Percentiles rank a stretch among this genome's conserved stretches.
Conservation (phyloP, 2,888 invertebrate genomes). For the Drosophila birchii region DNA sequence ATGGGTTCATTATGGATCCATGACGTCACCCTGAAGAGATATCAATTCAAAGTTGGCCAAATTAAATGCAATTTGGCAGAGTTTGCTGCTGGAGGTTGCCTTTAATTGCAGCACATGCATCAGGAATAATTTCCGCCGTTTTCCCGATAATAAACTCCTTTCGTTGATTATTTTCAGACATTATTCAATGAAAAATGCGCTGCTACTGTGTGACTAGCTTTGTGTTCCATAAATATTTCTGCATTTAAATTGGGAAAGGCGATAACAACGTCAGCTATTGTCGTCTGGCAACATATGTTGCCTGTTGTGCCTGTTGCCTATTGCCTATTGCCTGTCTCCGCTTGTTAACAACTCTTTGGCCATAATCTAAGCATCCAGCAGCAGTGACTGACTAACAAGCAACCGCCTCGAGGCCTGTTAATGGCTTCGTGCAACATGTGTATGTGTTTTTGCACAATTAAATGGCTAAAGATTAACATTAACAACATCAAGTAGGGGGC, state of each 20-base stretch:
- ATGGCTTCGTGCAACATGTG: neutral
- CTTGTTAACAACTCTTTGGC: constrained; percentile 6
- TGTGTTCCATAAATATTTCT: neutral
- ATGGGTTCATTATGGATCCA: neutral
- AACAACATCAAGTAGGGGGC: constrained; percentile 4
- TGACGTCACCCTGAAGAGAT: constrained; percentile 17
- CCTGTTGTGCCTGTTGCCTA: too few species aligned
- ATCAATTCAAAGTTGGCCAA: constrained; percentile 16
- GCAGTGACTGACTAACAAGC: neutral
- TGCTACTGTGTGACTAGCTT: neutral
- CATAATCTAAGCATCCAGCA: constrained; percentile 3
- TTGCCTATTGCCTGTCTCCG: neutral
- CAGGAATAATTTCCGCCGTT: neutral
- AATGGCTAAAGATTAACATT: constrained; percentile 1
- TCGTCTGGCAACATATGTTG: neutral
- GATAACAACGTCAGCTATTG: neutral
- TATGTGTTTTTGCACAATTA: constrained; percentile 4
- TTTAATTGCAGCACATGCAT: neutral
- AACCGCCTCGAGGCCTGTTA: neutral
- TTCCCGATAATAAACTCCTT: neutral
- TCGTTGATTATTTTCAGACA: neutral
- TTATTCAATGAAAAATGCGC: neutral
- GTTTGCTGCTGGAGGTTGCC: neutral
- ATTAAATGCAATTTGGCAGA: constrained; percentile 8
- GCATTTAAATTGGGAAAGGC: neutral